phyloP scores from a whole-genome alignment of 2,113 vertebrate genomes.

The Psephotus haematonotus region DNA sequence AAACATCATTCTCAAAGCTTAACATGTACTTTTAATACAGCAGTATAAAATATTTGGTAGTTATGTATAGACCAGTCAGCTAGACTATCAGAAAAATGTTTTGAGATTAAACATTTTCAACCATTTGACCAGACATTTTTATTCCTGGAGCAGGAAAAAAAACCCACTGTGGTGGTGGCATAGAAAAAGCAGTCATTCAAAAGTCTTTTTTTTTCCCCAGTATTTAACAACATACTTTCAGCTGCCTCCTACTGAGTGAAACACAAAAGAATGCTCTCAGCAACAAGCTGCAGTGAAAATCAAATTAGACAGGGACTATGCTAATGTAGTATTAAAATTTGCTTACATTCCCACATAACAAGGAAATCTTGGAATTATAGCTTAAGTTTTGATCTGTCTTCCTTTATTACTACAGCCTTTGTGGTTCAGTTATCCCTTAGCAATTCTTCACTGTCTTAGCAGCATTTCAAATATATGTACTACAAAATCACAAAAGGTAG shows the following conservation, averaged over 20 bases:
- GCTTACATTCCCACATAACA: not conserved
- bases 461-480: not conserved
- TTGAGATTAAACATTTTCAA: not conserved
- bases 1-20: not conserved
- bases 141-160: not conserved
- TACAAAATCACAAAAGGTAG: not conserved
- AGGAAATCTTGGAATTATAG: conserved; percentile 1
- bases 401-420: not conserved
- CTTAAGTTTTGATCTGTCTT: not conserved
- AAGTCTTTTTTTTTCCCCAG: not conserved
- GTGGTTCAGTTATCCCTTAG: not conserved
- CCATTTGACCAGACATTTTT: not conserved
- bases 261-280: conserved; percentile 7
- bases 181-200: not conserved
- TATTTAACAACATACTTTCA: not conserved
- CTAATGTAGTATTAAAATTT: conserved; percentile 3
- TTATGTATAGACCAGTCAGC: not conserved
- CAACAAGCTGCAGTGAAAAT: not conserved
- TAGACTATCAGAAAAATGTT: not conserved
- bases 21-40: not conserved
- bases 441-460: not conserved
- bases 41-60: not conserved
- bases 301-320: not conserved
- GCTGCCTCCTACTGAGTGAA: not conserved
- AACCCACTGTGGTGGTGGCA: not conserved